Evolutionary conservation across 2,113 vertebrate genomes (phyloP).

Genomic region (Neotragus pygmaeus): DNA sequence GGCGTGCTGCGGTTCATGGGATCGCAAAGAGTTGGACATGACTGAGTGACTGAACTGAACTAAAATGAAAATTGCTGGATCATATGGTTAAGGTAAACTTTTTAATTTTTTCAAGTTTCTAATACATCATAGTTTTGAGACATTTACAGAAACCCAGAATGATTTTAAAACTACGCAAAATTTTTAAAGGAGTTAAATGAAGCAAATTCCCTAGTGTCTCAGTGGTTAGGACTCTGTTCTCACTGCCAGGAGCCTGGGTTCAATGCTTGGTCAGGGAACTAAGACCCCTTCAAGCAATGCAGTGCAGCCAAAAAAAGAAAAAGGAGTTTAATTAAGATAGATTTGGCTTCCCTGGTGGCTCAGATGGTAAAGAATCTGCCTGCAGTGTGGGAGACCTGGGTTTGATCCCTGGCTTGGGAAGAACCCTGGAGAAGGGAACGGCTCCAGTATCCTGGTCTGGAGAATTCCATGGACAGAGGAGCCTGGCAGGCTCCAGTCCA

Average conservation of each 20-base stretch:
- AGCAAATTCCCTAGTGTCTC: neutral
- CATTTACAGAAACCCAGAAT: neutral
- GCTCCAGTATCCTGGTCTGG: neutral
- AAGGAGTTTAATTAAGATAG: neutral
- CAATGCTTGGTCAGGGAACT: neutral
- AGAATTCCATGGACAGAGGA: neutral
- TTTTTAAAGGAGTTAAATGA: neutral
- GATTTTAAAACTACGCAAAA: neutral
- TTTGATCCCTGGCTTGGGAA: neutral
- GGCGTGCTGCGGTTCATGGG: rapidly evolving
- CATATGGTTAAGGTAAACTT: neutral
- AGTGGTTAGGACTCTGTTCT: neutral
- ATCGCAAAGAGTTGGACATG: too few relatives aligned
- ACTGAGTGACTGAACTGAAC: too few relatives aligned
- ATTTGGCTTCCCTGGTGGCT: neutral
- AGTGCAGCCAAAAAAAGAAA: neutral
- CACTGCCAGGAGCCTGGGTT: neutral
- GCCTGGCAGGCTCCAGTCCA: neutral
- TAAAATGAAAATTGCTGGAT: neutral
- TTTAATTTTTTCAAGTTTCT: neutral
- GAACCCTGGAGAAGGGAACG: neutral
- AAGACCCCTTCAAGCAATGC: neutral
- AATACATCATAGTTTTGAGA: neutral
- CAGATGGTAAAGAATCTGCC: neutral
- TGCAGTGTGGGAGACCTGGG: neutral